phyloP scores from a whole-genome alignment of 2,113 vertebrate genomes.

The Macheiramphus alcinus region DNA sequence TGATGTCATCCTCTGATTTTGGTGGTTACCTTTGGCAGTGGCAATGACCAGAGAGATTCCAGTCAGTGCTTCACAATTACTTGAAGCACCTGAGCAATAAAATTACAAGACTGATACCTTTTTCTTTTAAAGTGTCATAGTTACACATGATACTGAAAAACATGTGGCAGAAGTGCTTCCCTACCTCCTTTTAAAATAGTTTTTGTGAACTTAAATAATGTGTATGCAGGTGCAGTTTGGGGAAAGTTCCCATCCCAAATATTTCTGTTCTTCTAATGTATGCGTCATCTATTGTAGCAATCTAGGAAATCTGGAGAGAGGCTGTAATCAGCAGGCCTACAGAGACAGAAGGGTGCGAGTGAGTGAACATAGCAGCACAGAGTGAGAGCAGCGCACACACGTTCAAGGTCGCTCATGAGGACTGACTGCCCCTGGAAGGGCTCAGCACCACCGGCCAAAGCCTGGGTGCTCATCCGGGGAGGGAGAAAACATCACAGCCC shows the following conservation, averaged over 20 bases:
- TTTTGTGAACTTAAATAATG: neutral
- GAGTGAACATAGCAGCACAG: neutral
- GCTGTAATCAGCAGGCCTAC: neutral
- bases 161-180: neutral
- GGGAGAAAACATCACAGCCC: neutral
- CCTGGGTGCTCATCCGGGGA: neutral
- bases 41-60: accelerated
- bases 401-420: neutral
- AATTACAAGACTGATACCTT: neutral
- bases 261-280: neutral
- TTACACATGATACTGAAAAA: neutral
- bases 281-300: neutral
- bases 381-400: neutral
- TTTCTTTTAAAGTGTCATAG: neutral
- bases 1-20: neutral
- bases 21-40: neutral
- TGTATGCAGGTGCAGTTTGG: neutral
- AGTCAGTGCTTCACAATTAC: neutral
- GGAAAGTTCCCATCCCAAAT: neutral
- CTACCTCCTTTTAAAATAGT: neutral
- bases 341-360: neutral
- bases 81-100: neutral
- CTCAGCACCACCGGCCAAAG: neutral
- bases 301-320: neutral
- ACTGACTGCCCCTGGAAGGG: neutral